Evolutionary conservation across 2,797 vertebrate species (phyloP).

Genomic region (Phoebastria nigripes): DNA sequence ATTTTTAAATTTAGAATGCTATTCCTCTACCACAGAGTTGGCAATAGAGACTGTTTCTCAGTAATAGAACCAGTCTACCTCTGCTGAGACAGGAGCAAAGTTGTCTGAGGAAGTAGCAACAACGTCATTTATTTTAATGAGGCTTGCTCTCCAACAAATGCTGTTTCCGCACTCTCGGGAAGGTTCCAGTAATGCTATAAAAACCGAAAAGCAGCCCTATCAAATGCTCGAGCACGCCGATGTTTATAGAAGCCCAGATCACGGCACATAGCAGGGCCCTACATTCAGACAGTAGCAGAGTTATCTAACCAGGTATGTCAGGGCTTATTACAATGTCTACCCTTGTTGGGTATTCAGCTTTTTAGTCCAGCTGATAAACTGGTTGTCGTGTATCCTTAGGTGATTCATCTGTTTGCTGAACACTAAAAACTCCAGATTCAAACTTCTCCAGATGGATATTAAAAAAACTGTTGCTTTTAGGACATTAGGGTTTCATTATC

Average conservation of each 20-base stretch:
- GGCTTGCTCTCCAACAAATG: constrained; percentile 52
- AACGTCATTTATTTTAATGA: constrained; percentile 57
- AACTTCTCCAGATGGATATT: neutral
- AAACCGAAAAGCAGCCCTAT: constrained; percentile 1
- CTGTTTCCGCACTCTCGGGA: neutral
- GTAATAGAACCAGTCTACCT: constrained; percentile 46
- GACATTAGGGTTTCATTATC: neutral
- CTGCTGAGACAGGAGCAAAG: constrained; percentile 54
- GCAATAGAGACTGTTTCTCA: constrained; percentile 40
- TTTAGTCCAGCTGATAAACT: neutral
- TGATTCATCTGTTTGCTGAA: neutral
- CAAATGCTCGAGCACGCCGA: neutral
- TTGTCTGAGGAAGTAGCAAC: constrained; percentile 36
- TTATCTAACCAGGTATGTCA: neutral
- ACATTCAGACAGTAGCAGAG: neutral
- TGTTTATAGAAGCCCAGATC: constrained; percentile 6
- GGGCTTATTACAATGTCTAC: neutral
- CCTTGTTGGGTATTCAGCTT: neutral
- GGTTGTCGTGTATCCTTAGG: neutral
- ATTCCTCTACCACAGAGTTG: constrained; percentile 50
- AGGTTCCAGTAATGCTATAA: constrained; percentile 28
- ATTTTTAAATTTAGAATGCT: constrained; percentile 58
- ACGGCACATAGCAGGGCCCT: neutral
- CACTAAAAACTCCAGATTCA: neutral
- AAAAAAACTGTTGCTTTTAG: neutral